Base-by-base conservation (phyloP, 2,113 vertebrate genomes). In the Ochotona princeps region DNA sequence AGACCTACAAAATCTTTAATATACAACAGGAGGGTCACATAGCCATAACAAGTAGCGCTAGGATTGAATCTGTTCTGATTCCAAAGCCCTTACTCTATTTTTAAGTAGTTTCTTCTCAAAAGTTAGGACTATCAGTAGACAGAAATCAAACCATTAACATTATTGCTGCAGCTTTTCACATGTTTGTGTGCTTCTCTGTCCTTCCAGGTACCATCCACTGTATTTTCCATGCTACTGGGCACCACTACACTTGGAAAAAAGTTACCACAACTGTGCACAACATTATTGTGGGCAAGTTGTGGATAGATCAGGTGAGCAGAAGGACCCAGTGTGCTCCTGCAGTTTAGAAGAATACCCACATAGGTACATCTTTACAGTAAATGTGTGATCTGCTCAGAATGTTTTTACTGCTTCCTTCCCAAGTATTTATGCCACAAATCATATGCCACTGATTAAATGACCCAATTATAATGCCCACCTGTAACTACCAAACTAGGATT, bases 201-300 rank as follows among this genome's bases (percentile, higher is more conserved):
- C 7, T 83, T 70, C 0, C 96, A 99, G 99, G 99, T 78, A 99
- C 99, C 87, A 99, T 99, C 97, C 99, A 99, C 96, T 99, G 99
- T 97, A 94, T 99, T 88, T 99, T 99, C 98, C 98, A 98, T 18
- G 99, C 99, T 18, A 99, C 98, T 0, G 98, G 99, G 96, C 98
- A 99, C 97, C 99, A 99, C 95, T 99, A 99, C 97, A 99, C 98
- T 3, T 99, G 99, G 99, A 99, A 99, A 88, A 99, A 99, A 88
- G 99, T 99, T 81, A 99, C 99, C 1, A 99, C 99, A 35, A 99
- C 99, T 0, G 99, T 99, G 49, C 99, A 99, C 97, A 99, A 99
- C 97, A 99, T 99, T 94, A 99, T 99, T 0, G 99, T 99, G 95
- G 99, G 99, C 87, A 99, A 99, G 96, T 94, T 99, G 79, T 99